Base-by-base conservation (phyloP, 2,888 invertebrate genomes). In the Papilio elwesi region DNA sequence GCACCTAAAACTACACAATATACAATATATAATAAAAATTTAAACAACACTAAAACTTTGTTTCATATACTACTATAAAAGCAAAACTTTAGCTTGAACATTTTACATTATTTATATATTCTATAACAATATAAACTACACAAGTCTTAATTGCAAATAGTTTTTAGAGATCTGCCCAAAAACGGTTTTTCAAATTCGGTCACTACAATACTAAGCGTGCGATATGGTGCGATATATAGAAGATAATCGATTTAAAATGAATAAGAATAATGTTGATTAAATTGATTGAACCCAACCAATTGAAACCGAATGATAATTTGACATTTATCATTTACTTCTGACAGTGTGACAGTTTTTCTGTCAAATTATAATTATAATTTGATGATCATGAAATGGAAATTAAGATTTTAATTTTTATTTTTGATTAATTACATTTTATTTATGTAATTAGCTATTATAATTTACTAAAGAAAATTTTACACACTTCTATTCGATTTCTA, bases 361-460 rank as follows among this genome's bases (percentile, higher is more conserved):
- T 90, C 91, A 90, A 43, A 65, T 65, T 79, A 71, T 62, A 52
- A 71, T 82, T 78, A 26, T 26, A 78, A 81, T 85, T 86, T 87
- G 85, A 90, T 89, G 87, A 90, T 83, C 85, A 91, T 90, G 91
- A 88, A 87, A 91, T 90, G 91, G 88, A 87, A 90, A 88, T 86
- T 88, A 83, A 77, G 85, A 77, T 76, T 82, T 76, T 79, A 79
- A 86, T 87, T 87, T 87, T 86, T 81, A 78, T 81, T 83, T 82
- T 84, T 76, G 81, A 79, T 81, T 83, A 76, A 74, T 81, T 76
- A 82, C 83, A 82, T 76, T 74, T 79, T 78, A 79, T 80, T 77
- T 76, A 78, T 79, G 53, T 70, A 72, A 70, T 67, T 70, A 70
- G 53, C 83, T 75, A 80, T 80, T 69, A 76, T 79, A 81, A 80